Conservation (phyloP, 2,113 vertebrate genomes). For the Lepisosteus oculatus region DNA sequence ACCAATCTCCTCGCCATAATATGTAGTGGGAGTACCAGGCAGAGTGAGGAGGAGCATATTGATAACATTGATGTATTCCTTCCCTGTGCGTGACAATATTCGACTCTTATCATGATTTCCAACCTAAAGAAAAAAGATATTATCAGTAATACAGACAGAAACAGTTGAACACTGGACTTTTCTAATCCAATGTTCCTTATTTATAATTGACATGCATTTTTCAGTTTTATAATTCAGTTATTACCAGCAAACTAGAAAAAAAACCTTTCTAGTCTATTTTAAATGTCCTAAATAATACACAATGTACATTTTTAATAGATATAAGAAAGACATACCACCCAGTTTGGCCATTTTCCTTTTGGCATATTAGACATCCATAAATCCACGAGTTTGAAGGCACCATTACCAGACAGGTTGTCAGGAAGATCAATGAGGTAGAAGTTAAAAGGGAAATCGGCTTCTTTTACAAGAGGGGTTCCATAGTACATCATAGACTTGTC, state of each 20-base stretch:
- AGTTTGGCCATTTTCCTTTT: constrained; percentile 86
- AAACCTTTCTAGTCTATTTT: too few species aligned
- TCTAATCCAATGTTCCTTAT: too few species aligned
- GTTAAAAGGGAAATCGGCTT: constrained; percentile 92
- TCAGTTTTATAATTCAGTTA: too few species aligned
- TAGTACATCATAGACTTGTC: constrained; percentile 91
- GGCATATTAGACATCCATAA: constrained; percentile 94
- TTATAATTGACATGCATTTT: too few species aligned
- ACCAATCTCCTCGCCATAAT: constrained; percentile 96
- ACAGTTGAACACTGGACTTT: neutral
- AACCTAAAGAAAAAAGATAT: constrained; percentile 56
- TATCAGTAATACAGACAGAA: neutral
- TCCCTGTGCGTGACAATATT: constrained; percentile 76
- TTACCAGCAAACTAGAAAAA: too few species aligned
- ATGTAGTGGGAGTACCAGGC: constrained; percentile 88
- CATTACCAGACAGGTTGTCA: constrained; percentile 62
- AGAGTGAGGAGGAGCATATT: constrained; percentile 94
- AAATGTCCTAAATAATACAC: too few species aligned
- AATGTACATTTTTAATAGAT: too few species aligned
- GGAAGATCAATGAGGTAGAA: constrained; percentile 76
- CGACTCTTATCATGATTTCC: constrained; percentile 79
- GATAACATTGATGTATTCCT: constrained; percentile 66
- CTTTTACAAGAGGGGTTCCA: constrained; percentile 69
- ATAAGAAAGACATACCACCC: constrained; percentile 74
- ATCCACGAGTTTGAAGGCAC: constrained; percentile 65